These are phyloP conservation scores for Rhagonycha lutea DNA, from an alignment of 2,888 invertebrate genomes.

Conservation along the genomic window DNA sequence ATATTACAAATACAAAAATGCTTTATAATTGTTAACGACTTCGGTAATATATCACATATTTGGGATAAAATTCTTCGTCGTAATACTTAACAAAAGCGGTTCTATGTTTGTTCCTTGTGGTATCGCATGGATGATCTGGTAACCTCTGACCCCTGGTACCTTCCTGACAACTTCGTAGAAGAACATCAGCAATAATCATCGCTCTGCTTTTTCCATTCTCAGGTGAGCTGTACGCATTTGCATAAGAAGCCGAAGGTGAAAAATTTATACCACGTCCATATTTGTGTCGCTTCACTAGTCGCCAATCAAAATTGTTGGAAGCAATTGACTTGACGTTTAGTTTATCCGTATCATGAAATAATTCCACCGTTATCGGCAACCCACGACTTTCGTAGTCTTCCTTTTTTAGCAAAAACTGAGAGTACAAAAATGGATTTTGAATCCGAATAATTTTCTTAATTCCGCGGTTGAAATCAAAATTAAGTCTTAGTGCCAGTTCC, in stretches of 20 bases:
- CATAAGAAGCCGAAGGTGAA: constrained; percentile 38
- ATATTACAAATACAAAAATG: too few species aligned
- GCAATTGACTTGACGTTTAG: constrained; percentile 41
- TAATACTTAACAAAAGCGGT: constrained; percentile 49
- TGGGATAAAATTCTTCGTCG: constrained; percentile 50
- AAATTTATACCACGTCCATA: constrained; percentile 47
- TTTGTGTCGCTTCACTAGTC: constrained; percentile 34
- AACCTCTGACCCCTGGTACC: constrained; percentile 21
- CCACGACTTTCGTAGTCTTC: constrained; percentile 38
- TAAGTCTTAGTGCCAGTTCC: background rate
- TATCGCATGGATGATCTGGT: constrained; percentile 43
- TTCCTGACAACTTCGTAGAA: constrained; percentile 37
- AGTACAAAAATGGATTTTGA: constrained; percentile 41
- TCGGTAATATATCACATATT: constrained; percentile 42
- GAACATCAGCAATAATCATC: constrained; percentile 45
- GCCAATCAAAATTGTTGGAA: constrained; percentile 44
- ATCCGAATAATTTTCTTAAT: background rate
- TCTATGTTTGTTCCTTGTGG: constrained; percentile 39
- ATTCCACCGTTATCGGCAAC: constrained; percentile 9
- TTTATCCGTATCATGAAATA: constrained; percentile 42
- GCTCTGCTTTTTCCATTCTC: constrained; percentile 37
- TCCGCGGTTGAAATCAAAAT: background rate
- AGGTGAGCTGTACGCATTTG: constrained; percentile 38
- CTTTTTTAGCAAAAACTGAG: constrained; percentile 38
- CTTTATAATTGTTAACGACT: background rate